A percentile compares a stretch with the other conserved stretches of the same genome.
Evolutionary conservation across 64 coral and sea anemone species (phyloP).

Genomic region (Acropora tenuis): DNA sequence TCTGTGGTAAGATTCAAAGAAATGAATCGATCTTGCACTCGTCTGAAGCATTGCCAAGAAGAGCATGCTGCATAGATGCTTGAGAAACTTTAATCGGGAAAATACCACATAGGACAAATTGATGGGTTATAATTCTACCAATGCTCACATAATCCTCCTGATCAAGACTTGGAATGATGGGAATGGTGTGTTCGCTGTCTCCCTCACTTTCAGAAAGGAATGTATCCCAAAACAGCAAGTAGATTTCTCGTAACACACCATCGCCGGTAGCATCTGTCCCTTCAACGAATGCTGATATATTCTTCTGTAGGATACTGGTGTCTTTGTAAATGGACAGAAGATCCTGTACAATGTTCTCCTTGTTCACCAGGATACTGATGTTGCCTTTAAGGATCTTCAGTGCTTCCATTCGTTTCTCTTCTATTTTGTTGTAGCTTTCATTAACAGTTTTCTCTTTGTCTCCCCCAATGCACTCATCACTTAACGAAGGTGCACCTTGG

Average conservation of each 20-base stretch:
- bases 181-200: slow-evolving; percentile 26
- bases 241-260: slow-evolving; percentile 42
- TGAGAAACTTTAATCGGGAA: slow-evolving; percentile 63
- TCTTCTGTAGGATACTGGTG: neutral
- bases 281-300: neutral
- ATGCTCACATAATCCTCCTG: slow-evolving; percentile 57
- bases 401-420: neutral
- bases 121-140: slow-evolving; percentile 62
- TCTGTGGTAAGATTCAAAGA: slow-evolving; percentile 27
- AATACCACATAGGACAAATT: slow-evolving; percentile 46
- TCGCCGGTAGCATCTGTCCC: slow-evolving; percentile 30
- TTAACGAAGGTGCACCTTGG: neutral
- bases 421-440: neutral
- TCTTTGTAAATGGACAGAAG: slow-evolving; percentile 13
- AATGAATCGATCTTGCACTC: slow-evolving; percentile 48
- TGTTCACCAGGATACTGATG: neutral
- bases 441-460: neutral
- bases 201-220: slow-evolving; percentile 24
- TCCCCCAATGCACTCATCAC: too few species aligned
- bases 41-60: slow-evolving; percentile 28
- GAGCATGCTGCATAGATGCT: slow-evolving; percentile 39
- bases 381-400: neutral
- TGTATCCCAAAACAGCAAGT: slow-evolving; percentile 45
- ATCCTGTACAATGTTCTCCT: slow-evolving; percentile 24
- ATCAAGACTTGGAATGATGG: slow-evolving; percentile 13